Base-by-base conservation (phyloP, 2,888 invertebrate species). In the Drepanosiphum platanoidis region DNA sequence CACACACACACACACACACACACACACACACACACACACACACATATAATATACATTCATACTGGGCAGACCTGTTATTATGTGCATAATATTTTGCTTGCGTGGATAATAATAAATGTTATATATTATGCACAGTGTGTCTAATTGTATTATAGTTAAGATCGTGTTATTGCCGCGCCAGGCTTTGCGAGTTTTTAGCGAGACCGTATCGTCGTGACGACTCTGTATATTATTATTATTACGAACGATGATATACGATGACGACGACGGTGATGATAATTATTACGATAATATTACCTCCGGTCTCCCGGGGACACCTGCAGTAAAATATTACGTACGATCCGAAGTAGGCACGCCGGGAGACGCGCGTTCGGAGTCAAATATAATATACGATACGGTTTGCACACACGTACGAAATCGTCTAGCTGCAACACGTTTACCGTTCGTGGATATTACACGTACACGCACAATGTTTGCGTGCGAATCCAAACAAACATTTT, bases 241-340 rank as follows among this genome's bases (percentile, higher is more conserved):
- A 32, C n/a, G 32, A 68, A 32, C 13, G n/a, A 79, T 66, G n/a
- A 46, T 79, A 22, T 46, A 79, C 68, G 46, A 68, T 68, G 18
- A 52, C 18, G 42, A 79, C 27, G 66, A 79, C 15, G 34, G 34
- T 70, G 68, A 52, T 68, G 46, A 79, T 79, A 68, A 79, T 68
- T 46, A n/a, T 68, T 46, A n/a, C n/a, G 42, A 42, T 32, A 32
- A 64, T 66, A 36, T 27, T 18, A 32, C 11, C 7, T 18, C 39
- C 5, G 42, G 8, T 5, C 7, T 18, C 39, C 5, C 30, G 8
- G 22, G 36, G 70, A 64, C 13, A 64, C 61, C 18, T 4, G n/a
- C 27, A 15, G 58, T n/a, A n/a, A 58, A n/a, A 58, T 58, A 61
- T n/a, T 61, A 61, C 61, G 27, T 7, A 4, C 8, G 1, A 61